Evolutionary conservation across 2,113 vertebrate genomes (phyloP), one percentile per base, ranked within the genome.

Genomic region (Xiphorhynchus elegans): DNA sequence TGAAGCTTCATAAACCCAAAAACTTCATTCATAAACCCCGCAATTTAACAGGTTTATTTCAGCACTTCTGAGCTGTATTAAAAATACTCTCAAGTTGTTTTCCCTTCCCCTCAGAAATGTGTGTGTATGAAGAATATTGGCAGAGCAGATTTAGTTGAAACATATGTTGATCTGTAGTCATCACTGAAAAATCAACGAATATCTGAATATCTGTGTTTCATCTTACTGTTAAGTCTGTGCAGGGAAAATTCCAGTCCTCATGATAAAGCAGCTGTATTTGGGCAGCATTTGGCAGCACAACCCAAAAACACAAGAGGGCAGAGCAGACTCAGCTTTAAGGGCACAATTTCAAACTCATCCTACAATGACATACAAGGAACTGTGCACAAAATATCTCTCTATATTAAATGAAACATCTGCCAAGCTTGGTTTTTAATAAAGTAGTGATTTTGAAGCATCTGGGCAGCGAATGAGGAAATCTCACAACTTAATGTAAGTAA

Each of bases 281-380:
- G 59, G 26, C 33, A 84, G 15, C 35, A 59, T 59, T 68, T 90
- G 69, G 49, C 76, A 92, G 59, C 55, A 46, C 67, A 49, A 78
- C 89, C n/a, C 64, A 49, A 86, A 86, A 88, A 96, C 96, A 94
- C 92, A 96, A 96, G 96, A 94, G 95, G 96, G 96, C 96, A 96
- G 90, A 95, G 69, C 49, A 94, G 62, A 62, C 56, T 90, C 67
- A 92, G 83, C 64, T 87, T 88, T 90, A 58, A 67, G n/a, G 68
- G 40, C 53, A 89, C 0, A 3, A 77, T 80, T 90, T 70, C 75
- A 84, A 90, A 31, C 28, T 89, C 75, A 62, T 26, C 7, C 28
- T 17, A n/a, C 29, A 11, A 55, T 77, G 76, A 88, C 46, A 56
- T 19, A 23, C 17, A 49, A 68, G 56, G 37, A 87, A 40, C 33